These are phyloP conservation scores for Drosophila flavopinicola DNA, from an alignment of 2,888 invertebrate genomes.

Conservation along the genomic window DNA sequence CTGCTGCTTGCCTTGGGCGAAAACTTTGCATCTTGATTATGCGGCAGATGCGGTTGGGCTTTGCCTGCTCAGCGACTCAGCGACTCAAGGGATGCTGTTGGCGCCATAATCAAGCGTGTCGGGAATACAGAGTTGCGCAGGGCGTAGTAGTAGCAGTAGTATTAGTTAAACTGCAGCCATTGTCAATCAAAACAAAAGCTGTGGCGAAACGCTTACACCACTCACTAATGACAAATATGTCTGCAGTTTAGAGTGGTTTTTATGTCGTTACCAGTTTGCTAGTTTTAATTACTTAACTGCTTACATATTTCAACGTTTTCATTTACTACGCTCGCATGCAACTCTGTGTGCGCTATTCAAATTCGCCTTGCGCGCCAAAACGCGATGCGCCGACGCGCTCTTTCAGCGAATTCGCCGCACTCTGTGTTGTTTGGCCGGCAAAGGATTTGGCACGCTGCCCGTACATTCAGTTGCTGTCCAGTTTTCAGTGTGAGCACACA, in stretches of 20 bases:
- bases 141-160: conserved; percentile 15
- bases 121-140: conserved; percentile 25
- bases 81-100: conserved; percentile 27
- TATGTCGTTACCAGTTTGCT: no score
- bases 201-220: no score
- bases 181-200: not conserved
- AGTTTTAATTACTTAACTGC: not conserved
- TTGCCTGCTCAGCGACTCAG: not conserved
- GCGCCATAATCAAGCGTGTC: conserved; percentile 7
- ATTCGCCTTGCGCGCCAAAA: conserved; percentile 53
- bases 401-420: conserved; percentile 58
- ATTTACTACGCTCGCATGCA: conserved; percentile 48
- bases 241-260: not conserved
- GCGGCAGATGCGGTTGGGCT: conserved; percentile 44
- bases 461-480: conserved; percentile 61
- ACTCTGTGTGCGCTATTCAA: conserved; percentile 51
- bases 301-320: not conserved
- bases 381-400: conserved; percentile 62
- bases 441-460: conserved; percentile 58
- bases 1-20: conserved; percentile 34
- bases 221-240: no score
- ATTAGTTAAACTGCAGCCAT: not conserved
- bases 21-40: conserved; percentile 51
- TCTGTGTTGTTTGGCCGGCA: conserved; percentile 59
- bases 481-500: conserved; percentile 41